These are phyloP conservation scores for Pedionomus torquatus DNA, from an alignment of 2,113 vertebrate genomes.

Conservation along the genomic window DNA sequence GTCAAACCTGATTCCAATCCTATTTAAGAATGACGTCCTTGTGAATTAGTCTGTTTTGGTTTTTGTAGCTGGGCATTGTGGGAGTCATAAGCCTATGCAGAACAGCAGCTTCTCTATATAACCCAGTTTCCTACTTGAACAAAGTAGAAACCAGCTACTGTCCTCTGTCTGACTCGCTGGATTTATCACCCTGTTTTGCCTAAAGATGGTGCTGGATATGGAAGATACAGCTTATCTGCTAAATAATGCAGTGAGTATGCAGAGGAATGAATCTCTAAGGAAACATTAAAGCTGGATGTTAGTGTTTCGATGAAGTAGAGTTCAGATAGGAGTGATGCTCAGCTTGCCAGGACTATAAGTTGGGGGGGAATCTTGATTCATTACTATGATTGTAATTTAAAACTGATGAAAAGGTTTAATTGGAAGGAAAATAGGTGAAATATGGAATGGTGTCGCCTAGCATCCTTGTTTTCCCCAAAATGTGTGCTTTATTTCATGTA, in stretches of 20 bases:
- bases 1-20: slow-evolving; percentile 82
- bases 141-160: not conserved
- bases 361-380: not conserved
- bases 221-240: slow-evolving; percentile 82
- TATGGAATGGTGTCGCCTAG: not conserved
- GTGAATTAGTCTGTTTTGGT: slow-evolving; percentile 84
- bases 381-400: not conserved
- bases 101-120: slow-evolving; percentile 81
- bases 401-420: not conserved
- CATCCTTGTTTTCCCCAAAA: not conserved
- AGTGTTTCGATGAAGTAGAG: not conserved
- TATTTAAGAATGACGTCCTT: slow-evolving; percentile 85
- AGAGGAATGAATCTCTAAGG: not conserved
- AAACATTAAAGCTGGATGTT: not conserved
- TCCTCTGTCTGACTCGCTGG: slow-evolving; percentile 39
- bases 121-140: slow-evolving; percentile 27
- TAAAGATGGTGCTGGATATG: slow-evolving; percentile 87
- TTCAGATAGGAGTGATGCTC: fast-evolving
- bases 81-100: slow-evolving; percentile 78
- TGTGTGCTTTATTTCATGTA: fast-evolving
- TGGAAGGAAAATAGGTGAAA: not conserved
- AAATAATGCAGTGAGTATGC: slow-evolving; percentile 83
- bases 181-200: slow-evolving; percentile 62
- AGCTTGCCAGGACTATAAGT: fast-evolving
- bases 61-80: slow-evolving; percentile 73